These are phyloP conservation scores for Eristalis pertinax DNA, from an alignment of 2,888 invertebrate genomes.

Conservation along the genomic window DNA sequence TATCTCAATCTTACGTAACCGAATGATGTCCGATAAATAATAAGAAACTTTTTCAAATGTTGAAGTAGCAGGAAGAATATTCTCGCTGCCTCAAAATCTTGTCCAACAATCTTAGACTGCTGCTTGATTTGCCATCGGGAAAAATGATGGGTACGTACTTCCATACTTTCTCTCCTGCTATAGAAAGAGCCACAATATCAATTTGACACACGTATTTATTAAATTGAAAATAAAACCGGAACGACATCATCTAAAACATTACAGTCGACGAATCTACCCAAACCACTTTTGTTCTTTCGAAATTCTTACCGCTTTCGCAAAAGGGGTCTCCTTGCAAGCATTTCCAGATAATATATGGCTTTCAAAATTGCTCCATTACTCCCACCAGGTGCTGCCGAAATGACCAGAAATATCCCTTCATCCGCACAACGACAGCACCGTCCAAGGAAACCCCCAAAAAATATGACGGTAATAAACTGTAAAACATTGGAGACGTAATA, in stretches of 20 bases:
- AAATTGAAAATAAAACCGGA: not conserved
- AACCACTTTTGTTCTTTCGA: not conserved
- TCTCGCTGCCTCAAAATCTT: too few relatives aligned
- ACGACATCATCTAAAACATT: not conserved
- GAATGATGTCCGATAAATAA: too few relatives aligned
- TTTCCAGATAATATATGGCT: not conserved
- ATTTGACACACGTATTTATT: not conserved
- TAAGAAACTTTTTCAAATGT: too few relatives aligned
- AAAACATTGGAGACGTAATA: conserved; percentile 39
- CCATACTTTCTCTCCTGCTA: too few relatives aligned
- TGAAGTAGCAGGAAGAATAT: too few relatives aligned
- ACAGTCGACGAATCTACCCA: not conserved
- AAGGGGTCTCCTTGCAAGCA: not conserved
- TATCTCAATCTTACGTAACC: too few relatives aligned
- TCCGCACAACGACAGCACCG: not conserved
- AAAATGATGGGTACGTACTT: too few relatives aligned
- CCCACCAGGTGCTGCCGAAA: conserved; percentile 13
- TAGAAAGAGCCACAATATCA: too few relatives aligned
- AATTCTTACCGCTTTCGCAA: not conserved
- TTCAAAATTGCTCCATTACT: conserved; percentile 25
- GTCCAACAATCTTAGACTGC: too few relatives aligned
- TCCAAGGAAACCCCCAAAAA: conserved; percentile 28
- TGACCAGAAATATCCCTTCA: conserved; percentile 22
- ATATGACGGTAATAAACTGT: conserved; percentile 43
- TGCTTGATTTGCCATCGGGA: too few relatives aligned